Conservation (phyloP, 2,113 vertebrate species). For the Scophthalmus maximus region DNA sequence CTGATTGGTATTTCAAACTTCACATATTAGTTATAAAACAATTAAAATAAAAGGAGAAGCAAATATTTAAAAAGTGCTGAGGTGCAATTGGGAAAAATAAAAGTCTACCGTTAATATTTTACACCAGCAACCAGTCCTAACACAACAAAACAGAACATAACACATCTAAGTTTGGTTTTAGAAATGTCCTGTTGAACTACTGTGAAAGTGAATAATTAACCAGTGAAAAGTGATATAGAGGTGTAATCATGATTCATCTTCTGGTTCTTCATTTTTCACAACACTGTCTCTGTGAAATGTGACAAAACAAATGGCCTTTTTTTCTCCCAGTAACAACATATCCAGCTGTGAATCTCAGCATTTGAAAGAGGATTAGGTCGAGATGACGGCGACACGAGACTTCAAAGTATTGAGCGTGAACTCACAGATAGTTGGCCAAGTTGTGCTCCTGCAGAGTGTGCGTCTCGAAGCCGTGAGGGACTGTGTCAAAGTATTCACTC, state of each 20-base stretch:
- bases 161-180: background rate
- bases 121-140: background rate
- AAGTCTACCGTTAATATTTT: background rate
- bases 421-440: constrained; percentile 82
- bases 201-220: background rate
- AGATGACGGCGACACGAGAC: background rate
- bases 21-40: background rate
- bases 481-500: constrained; percentile 81
- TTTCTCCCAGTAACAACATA: background rate
- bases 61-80: background rate
- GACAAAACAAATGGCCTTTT: background rate
- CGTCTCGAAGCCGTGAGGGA: constrained; percentile 83
- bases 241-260: background rate
- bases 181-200: too few relatives aligned
- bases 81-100: background rate
- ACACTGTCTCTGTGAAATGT: background rate
- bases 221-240: background rate
- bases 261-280: background rate
- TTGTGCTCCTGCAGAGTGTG: constrained; percentile 85
- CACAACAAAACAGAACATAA: background rate
- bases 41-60: background rate
- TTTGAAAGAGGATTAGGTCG: background rate
- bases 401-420: background rate
- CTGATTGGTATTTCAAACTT: background rate
- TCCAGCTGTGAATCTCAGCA: background rate